A percentile compares a stretch with the other conserved stretches of the same genome.
phyloP scores from a whole-genome alignment of 2,113 vertebrate species.

The Trematomus loennbergii region DNA sequence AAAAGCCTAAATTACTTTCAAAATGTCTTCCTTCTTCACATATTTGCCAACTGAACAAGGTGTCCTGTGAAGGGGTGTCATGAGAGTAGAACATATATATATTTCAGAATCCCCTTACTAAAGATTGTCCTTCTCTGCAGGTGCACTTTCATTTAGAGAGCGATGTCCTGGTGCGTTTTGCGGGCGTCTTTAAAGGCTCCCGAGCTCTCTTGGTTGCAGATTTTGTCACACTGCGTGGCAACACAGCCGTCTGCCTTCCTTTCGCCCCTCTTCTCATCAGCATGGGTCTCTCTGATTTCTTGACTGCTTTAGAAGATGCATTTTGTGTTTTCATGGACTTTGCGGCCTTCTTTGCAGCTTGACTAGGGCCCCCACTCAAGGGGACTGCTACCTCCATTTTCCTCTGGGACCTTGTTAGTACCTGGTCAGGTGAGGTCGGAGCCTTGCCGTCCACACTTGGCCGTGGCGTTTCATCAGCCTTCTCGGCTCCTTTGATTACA shows the following conservation, averaged over 20 bases:
- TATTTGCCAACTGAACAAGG: constrained; percentile 35
- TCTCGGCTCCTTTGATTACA: constrained; percentile 55
- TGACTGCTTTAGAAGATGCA: constrained; percentile 41
- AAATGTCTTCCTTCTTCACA: constrained; percentile 34
- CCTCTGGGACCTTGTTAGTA: constrained; percentile 84
- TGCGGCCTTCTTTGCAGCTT: constrained; percentile 56
- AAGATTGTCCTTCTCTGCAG: constrained; percentile 22
- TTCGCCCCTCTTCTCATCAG: constrained; percentile 63
- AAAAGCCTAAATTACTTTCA: constrained; percentile 50
- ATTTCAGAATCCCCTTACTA: background rate
- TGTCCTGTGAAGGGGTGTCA: constrained; percentile 29
- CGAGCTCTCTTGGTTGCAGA: constrained; percentile 69
- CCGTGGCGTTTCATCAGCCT: constrained; percentile 29
- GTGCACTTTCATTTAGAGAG: constrained; percentile 64
- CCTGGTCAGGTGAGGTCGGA: constrained; percentile 78
- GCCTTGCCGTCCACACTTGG: constrained; percentile 51
- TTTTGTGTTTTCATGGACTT: constrained; percentile 40
- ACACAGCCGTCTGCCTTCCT: constrained; percentile 47
- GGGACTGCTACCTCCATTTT: constrained; percentile 73
- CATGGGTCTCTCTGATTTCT: constrained; percentile 54
- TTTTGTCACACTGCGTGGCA: constrained; percentile 55
- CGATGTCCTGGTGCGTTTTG: constrained; percentile 83
- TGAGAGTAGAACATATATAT: constrained; percentile 47
- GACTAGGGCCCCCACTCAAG: constrained; percentile 54
- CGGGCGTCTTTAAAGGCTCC: constrained; percentile 63